Evolutionary conservation across 2,113 vertebrate genomes (phyloP), one percentile per base, ranked within the genome.

Genomic region (Passer montanus): DNA sequence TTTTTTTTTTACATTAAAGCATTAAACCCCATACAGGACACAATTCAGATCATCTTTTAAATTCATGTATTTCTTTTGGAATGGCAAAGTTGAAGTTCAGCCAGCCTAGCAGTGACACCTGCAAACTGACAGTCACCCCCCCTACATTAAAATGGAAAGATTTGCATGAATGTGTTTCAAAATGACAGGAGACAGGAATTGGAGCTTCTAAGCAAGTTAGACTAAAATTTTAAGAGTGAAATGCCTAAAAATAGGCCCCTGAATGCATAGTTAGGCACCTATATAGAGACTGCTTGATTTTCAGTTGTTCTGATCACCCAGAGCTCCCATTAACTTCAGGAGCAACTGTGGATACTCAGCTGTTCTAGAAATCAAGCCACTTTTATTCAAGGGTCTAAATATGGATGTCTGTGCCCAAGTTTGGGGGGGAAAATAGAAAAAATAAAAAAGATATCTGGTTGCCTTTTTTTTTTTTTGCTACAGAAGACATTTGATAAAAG

Each of bases 241-340:
- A 93, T 90, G 92, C 76, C 95, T 97, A 93, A 96, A 96, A 96
- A 97, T 96, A 97, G 79, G 76, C 44, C 69, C 20, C 73, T 97
- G 95, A 96, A 97, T 96, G 76, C 92, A 90, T 96, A 96, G 93
- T 97, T 96, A 96, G 88, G 93, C 76, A 96, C 73, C 90, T 87
- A 96, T 89, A 94, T 97, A 95, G 90, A 96, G 53, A 77, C 80
- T 92, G 92, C 94, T 93, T 96, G 94, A 96, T 96, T 97, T 96
- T 95, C 95, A 97, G 94, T 97, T 96, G 96, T 97, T 97, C 96
- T 95, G 95, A 96, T 96, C 95, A 95, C 95, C 94, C 95, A 97
- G 94, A 96, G 96, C 93, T 96, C 90, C 93, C 96, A 97, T 96
- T 96, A 95, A 93, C 92, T 90, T 96, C 96, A 94, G 90, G 68